These are phyloP conservation scores for Rafetus swinhoei DNA, from an alignment of 2,113 vertebrate genomes.

Conservation along the genomic window DNA sequence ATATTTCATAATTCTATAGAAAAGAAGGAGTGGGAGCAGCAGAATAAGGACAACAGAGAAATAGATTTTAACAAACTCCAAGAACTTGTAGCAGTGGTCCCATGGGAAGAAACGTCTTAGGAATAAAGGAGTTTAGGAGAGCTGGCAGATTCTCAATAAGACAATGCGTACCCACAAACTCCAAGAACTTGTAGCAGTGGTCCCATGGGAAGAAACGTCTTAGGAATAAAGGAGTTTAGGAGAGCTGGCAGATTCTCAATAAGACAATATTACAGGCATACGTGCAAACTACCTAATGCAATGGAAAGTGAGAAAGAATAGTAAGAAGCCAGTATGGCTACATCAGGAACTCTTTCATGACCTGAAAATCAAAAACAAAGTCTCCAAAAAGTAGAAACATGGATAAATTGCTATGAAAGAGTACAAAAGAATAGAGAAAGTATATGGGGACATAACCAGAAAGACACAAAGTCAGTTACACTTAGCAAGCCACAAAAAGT, in stretches of 20 bases:
- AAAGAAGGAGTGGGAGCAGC: not conserved
- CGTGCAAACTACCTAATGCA: not conserved
- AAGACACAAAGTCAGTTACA: not conserved
- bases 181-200: not conserved
- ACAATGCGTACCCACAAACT: not conserved
- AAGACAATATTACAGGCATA: not conserved
- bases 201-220: not conserved
- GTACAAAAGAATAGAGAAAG: not conserved
- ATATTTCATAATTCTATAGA: not conserved
- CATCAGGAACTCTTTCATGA: not conserved
- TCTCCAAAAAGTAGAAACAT: not conserved
- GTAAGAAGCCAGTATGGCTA: not conserved
- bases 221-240: not conserved
- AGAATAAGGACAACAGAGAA: not conserved
- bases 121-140: not conserved
- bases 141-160: not conserved
- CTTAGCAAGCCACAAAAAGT: not conserved
- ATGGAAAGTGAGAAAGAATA: not conserved
- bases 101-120: not conserved
- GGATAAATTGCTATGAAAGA: not conserved
- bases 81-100: not conserved
- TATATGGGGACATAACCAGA: not conserved
- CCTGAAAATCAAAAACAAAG: not conserved
- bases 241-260: not conserved
- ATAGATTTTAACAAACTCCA: not conserved